A percentile compares a stretch with the other conserved stretches of the same genome.
Evolutionary conservation across 2,113 vertebrate genomes (phyloP).

Genomic region (Hippocampus barbouri): DNA sequence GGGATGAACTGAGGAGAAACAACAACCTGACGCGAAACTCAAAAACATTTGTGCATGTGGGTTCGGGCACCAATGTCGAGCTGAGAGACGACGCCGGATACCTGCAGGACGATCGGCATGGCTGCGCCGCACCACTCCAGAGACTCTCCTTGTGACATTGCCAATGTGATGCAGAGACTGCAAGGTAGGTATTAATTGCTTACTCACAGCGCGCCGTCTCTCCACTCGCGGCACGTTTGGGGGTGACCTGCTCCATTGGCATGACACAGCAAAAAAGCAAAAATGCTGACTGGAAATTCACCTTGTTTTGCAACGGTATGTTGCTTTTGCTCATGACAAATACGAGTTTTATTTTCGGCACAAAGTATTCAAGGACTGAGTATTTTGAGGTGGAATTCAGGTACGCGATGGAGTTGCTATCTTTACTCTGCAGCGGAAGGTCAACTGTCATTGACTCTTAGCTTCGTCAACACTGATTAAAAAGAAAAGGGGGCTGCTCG

Average conservation of each 20-base stretch:
- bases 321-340: constrained; percentile 11
- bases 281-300: constrained; percentile 13
- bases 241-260: constrained; percentile 60
- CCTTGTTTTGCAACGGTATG: neutral
- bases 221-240: constrained; percentile 53
- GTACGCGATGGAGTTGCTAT: constrained; percentile 13
- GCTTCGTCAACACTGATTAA: neutral
- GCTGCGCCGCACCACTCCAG: constrained; percentile 76
- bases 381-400: constrained; percentile 11
- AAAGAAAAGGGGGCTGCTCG: neutral
- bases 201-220: constrained; percentile 41
- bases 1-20: constrained; percentile 40
- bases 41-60: neutral
- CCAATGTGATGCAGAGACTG: constrained; percentile 92
- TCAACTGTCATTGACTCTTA: constrained; percentile 4
- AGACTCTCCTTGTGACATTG: constrained; percentile 79
- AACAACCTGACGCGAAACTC: constrained; percentile 26
- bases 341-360: constrained; percentile 19
- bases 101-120: constrained; percentile 69
- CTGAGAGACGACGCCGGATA: constrained; percentile 24
- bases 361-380: constrained; percentile 12
- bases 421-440: constrained; percentile 6
- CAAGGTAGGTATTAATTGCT: constrained; percentile 83
- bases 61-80: constrained; percentile 17
- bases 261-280: constrained; percentile 62